phyloP scores from a whole-genome alignment of 1,140 invertebrate species.

The Rhagoletis pomonella region DNA sequence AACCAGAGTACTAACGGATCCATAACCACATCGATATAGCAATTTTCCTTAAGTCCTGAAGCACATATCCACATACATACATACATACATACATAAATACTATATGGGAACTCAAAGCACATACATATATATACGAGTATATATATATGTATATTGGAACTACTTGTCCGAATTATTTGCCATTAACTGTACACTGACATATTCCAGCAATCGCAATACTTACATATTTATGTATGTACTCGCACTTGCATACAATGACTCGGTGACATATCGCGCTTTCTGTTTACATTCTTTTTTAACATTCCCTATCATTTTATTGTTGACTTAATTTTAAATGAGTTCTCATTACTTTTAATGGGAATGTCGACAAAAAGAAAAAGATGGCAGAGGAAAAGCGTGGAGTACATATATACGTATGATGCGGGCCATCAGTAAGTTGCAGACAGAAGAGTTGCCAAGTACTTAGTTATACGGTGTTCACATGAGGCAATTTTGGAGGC shows the following conservation, averaged over 20 bases:
- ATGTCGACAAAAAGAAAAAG: neutral
- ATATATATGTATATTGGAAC: too few species aligned
- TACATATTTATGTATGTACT: neutral
- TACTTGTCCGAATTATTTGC: neutral
- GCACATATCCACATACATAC: too few species aligned
- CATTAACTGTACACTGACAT: neutral
- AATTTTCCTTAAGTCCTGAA: too few species aligned
- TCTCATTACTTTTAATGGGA: conserved; percentile 31
- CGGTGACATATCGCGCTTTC: neutral
- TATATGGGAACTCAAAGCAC: too few species aligned
- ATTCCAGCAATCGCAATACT: neutral
- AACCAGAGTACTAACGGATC: too few species aligned
- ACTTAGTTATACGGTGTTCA: neutral
- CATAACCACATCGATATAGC: too few species aligned
- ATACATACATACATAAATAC: too few species aligned
- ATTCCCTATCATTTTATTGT: conserved; percentile 22
- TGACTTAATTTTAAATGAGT: conserved; percentile 34
- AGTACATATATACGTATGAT: neutral
- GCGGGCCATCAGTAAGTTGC: neutral
- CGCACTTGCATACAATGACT: neutral
- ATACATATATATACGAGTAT: too few species aligned
- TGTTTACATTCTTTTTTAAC: conserved; percentile 16
- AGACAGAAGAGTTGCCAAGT: neutral
- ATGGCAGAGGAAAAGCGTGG: too few species aligned
- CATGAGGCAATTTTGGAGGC: too few species aligned